Conservation (phyloP, 2,797 vertebrate genomes). For the Takifugu rubripes region DNA sequence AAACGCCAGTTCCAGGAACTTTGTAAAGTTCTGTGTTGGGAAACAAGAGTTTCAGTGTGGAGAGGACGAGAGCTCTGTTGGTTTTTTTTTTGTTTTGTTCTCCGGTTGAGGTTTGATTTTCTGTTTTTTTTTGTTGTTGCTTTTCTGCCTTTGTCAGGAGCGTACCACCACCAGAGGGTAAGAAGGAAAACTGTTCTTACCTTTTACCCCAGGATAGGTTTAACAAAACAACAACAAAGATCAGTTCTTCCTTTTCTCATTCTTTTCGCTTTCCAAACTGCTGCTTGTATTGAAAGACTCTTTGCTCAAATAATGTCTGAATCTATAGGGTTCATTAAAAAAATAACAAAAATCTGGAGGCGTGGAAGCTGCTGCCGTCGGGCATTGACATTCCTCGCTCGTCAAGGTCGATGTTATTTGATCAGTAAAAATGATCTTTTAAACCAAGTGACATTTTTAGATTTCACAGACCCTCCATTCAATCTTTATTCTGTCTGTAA, state of each 20-base stretch:
- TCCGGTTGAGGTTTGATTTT: constrained; percentile 13
- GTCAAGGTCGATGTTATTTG: not conserved
- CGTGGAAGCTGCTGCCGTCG: not conserved
- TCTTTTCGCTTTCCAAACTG: not conserved
- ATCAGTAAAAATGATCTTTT: constrained; percentile 1
- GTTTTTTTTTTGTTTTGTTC: constrained; percentile 11
- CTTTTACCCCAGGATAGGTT: constrained; percentile 34
- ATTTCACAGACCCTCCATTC: not conserved
- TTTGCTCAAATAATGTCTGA: constrained; percentile 7
- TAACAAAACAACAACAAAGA: constrained; percentile 2
- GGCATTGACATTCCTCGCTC: not conserved
- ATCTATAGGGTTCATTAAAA: not conserved
- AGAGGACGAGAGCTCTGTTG: constrained; percentile 29
- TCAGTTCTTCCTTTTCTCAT: not conserved
- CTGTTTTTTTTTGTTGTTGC: not conserved
- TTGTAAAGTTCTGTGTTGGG: constrained; percentile 63
- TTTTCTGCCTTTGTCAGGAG: constrained; percentile 27
- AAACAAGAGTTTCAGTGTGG: constrained; percentile 43
- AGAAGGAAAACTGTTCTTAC: constrained; percentile 45
- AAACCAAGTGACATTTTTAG: not conserved
- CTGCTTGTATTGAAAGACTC: not conserved
- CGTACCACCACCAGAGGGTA: constrained; percentile 47
- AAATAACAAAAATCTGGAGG: not conserved
- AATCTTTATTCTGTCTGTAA: not conserved
- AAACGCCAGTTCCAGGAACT: constrained; percentile 62